Evolutionary conservation across 2,797 vertebrate genomes (phyloP), one percentile per base, ranked within the genome.

Genomic region (Gymnopithys bicolor): DNA sequence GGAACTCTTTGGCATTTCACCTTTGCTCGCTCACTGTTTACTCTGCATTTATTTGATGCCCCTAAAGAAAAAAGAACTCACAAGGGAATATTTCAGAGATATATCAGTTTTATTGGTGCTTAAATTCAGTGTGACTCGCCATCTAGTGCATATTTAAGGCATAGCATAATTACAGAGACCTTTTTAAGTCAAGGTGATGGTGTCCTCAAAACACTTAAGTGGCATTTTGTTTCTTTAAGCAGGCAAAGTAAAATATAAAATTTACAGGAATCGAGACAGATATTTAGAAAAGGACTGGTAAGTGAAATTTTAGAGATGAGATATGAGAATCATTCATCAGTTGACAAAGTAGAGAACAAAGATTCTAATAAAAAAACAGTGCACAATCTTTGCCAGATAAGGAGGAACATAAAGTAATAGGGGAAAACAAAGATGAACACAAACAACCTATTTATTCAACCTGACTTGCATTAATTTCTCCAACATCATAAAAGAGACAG

Each of bases 141-240:
- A 92, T 87, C 94, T 96, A 93, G 94, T 79, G 94, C 51, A 15
- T 37, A 35, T 83, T 87, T 82, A n/a, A 76, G 58, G 78, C 45
- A 95, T 27, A 82, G 33, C 91, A 68, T 56, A 52, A 71, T 87
- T 82, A 68, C 23, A 78, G 68, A 49, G 8, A 17, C 4, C 0
- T 1, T 25, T 71, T 74, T 43, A 58, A 84, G 86, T 64, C n/a
- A 45, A 73, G 45, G n/a, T n/a, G 28, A 41, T 59, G 4, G 32
- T 43, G 19, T 74, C 39, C 35, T 68, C 35, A 30, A 43, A 78
- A 46, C 21, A 24, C 21, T 89, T 79, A 19, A 39, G 33, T n/a
- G 43, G 10, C 37, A 35, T 84, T 93, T 92, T 59, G 77, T 75
- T 92, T 89, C 24, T 80, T 21, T 39, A 80, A 83, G 45, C 32